Evolutionary conservation across 2,113 vertebrate species (phyloP).

Genomic region (Amphilophus citrinellus): DNA sequence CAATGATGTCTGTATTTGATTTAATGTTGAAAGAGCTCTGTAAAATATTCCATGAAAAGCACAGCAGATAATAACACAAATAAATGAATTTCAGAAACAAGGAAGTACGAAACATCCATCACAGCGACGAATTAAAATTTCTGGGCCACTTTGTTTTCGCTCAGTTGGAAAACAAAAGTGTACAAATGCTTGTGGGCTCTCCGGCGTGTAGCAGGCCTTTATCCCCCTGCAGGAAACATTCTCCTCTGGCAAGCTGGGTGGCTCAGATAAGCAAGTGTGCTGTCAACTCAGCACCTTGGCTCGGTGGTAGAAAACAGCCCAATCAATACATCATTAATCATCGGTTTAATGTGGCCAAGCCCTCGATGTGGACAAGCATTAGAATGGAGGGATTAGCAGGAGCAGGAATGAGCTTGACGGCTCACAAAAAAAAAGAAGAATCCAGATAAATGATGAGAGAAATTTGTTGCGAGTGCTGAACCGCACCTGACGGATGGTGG

Average conservation of each 20-base stretch:
- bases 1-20: neutral
- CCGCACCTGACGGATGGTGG: conserved; percentile 22
- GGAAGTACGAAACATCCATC: conserved; percentile 37
- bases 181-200: conserved; percentile 49
- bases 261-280: conserved; percentile 75
- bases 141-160: neutral
- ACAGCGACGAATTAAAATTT: conserved; percentile 20
- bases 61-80: neutral
- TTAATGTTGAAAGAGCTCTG: neutral
- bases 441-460: conserved; percentile 53
- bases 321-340: conserved; percentile 84
- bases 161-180: conserved; percentile 56
- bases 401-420: conserved; percentile 53
- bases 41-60: neutral
- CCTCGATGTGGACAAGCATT: conserved; percentile 74
- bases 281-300: conserved; percentile 80
- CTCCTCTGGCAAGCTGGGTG: conserved; percentile 74
- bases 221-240: conserved; percentile 61
- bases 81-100: conserved; percentile 1
- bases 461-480: conserved; percentile 33
- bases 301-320: conserved; percentile 63
- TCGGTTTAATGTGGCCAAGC: conserved; percentile 74
- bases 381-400: conserved; percentile 78
- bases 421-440: conserved; percentile 38
- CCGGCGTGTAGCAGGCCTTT: conserved; percentile 27